Percentiles rank a stretch among this genome's conserved stretches.
phyloP scores from a whole-genome alignment of 1,140 invertebrate species.

The Danaus melanippus region DNA sequence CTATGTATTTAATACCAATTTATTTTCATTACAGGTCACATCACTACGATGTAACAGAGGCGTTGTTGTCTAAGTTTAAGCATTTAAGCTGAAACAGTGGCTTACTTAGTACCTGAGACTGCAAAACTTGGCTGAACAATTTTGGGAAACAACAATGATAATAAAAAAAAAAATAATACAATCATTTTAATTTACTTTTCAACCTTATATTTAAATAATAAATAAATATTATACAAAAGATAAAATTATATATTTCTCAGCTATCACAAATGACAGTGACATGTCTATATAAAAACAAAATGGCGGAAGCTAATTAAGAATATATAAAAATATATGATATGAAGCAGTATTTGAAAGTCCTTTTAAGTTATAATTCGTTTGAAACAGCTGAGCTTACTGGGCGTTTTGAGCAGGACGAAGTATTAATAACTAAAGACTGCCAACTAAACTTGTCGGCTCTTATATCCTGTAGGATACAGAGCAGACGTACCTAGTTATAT shows the following conservation, averaged over 20 bases:
- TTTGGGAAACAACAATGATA: background rate
- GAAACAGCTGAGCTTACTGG: slow-evolving; percentile 10
- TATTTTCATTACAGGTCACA: slow-evolving; percentile 2
- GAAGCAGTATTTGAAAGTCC: background rate
- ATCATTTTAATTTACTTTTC: too few species aligned
- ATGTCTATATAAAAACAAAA: too few species aligned
- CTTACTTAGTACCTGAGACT: slow-evolving; percentile 64
- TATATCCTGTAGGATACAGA: background rate
- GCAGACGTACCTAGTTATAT: slow-evolving; percentile 1
- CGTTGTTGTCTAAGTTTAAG: slow-evolving; percentile 51
- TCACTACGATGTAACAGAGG: slow-evolving; percentile 25
- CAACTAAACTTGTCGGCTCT: slow-evolving; percentile 8
- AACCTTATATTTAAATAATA: too few species aligned
- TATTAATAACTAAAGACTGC: slow-evolving; percentile 61
- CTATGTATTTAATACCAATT: too few species aligned
- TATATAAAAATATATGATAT: too few species aligned
- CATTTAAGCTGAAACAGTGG: slow-evolving; percentile 65
- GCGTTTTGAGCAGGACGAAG: slow-evolving; percentile 33
- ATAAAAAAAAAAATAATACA: background rate
- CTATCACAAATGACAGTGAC: too few species aligned
- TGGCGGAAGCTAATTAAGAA: too few species aligned
- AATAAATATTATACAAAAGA: too few species aligned
- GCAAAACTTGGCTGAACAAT: slow-evolving; percentile 40
- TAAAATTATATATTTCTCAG: too few species aligned
- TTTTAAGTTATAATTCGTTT: slow-evolving; percentile 3